Conservation (phyloP, 1,140 invertebrate species). For the Drosophila micromelanica region DNA sequence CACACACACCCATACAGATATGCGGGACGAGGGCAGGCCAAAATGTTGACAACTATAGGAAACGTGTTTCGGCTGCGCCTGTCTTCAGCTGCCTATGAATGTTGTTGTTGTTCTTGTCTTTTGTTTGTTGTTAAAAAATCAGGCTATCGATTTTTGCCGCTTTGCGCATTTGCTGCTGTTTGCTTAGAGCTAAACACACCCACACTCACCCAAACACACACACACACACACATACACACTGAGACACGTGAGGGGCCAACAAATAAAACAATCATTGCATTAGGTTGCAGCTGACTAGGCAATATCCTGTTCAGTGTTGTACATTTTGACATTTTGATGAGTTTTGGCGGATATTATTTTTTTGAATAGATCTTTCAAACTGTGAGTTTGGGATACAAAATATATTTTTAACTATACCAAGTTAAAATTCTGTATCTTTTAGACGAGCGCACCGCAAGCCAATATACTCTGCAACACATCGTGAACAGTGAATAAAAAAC, state of each 20-base stretch:
- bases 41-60: conserved; percentile 44
- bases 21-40: not conserved
- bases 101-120: conserved; percentile 21
- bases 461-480: no score
- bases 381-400: no score
- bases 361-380: no score
- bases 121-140: conserved; percentile 45
- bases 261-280: no score
- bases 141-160: conserved; percentile 51
- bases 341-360: no score
- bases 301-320: no score
- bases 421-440: no score
- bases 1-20: not conserved
- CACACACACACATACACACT: not conserved
- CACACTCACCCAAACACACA: not conserved
- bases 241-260: not conserved
- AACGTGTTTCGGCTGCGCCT: conserved; percentile 40
- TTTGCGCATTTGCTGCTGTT: conserved; percentile 49
- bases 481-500: not conserved
- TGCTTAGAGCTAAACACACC: conserved; percentile 38
- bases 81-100: conserved; percentile 10
- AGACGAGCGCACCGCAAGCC: no score
- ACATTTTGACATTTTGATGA: no score
- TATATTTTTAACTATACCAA: no score
- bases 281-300: no score